These are phyloP conservation scores for Drosophila takahashii DNA, from an alignment of 1,140 invertebrate species.

Conservation along the genomic window DNA sequence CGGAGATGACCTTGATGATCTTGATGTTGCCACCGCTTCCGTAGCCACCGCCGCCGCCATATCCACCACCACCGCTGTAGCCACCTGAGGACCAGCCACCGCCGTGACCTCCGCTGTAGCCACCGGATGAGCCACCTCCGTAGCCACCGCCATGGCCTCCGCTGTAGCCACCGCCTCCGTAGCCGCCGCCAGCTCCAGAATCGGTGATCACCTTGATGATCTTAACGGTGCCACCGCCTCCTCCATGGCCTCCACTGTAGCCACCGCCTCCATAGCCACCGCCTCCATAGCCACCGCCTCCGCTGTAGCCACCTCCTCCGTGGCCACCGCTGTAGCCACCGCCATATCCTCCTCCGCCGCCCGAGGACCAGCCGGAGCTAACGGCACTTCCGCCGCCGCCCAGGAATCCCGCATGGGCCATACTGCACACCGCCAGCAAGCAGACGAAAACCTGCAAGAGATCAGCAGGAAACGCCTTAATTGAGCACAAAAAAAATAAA, in stretches of 20 bases:
- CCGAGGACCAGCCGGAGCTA: slow-evolving; percentile 53
- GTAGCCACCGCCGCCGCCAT: slow-evolving; percentile 27
- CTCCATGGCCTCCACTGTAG: slow-evolving; percentile 23
- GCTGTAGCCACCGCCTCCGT: slow-evolving; percentile 28
- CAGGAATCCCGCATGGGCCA: slow-evolving; percentile 74
- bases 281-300: slow-evolving; percentile 14
- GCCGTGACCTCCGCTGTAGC: slow-evolving; percentile 34
- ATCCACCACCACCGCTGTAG: slow-evolving; percentile 32
- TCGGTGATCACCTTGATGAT: slow-evolving; percentile 59
- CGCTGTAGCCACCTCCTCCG: slow-evolving; percentile 31
- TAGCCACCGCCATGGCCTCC: slow-evolving; percentile 34
- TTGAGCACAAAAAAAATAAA: slow-evolving; percentile 14
- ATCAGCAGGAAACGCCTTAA: slow-evolving; percentile 12
- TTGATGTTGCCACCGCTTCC: slow-evolving; percentile 42
- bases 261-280: slow-evolving; percentile 36
- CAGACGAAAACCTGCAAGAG: slow-evolving; percentile 71
- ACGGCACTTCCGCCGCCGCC: slow-evolving; percentile 52
- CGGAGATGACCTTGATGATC: slow-evolving; percentile 63
- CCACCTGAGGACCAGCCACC: slow-evolving; percentile 42
- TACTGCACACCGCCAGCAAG: slow-evolving; percentile 72
- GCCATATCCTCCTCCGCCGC: slow-evolving; percentile 25
- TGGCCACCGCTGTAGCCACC: slow-evolving; percentile 26
- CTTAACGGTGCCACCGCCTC: slow-evolving; percentile 37
- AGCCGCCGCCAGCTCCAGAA: slow-evolving; percentile 37
- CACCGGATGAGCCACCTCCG: slow-evolving; percentile 26